phyloP scores from a whole-genome alignment of 2,113 vertebrate species.

The Colossoma macropomum region DNA sequence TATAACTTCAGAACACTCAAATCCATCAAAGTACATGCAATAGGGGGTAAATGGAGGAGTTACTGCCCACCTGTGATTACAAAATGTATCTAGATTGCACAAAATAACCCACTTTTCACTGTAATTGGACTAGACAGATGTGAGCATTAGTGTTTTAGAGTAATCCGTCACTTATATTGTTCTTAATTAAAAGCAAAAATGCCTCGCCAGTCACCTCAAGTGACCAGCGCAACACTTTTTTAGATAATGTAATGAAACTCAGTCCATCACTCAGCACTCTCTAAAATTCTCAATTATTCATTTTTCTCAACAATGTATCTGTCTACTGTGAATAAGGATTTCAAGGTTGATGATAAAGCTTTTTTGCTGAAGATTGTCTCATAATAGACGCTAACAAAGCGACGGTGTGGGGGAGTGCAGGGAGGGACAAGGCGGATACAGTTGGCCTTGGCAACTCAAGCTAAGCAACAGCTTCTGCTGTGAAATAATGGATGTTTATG shows the following conservation, averaged over 20 bases:
- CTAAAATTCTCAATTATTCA: not conserved
- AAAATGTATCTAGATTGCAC: not conserved
- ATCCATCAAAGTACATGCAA: no score
- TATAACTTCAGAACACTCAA: no score
- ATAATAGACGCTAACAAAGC: not conserved
- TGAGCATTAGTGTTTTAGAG: not conserved
- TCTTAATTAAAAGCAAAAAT: constrained; percentile 12
- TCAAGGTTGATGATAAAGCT: constrained; percentile 2
- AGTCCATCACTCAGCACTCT: no score
- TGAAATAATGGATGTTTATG: constrained; percentile 34
- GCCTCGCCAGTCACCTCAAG: not conserved
- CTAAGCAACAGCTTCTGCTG: constrained; percentile 3
- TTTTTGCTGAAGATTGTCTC: not conserved
- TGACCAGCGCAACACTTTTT: not conserved
- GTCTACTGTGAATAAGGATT: not conserved
- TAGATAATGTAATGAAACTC: not conserved
- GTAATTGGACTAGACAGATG: not conserved
- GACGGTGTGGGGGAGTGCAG: not conserved
- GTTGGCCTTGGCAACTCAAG: constrained; percentile 14
- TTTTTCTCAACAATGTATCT: not conserved
- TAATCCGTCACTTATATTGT: not conserved
- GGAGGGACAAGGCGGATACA: not conserved
- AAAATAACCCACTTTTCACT: not conserved
- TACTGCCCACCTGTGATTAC: not conserved
- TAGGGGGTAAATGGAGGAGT: not conserved